Percentiles rank a stretch among this genome's conserved stretches.
These are phyloP conservation scores for Cataglyphis altisquamis DNA, from an alignment of 2,888 invertebrate genomes.

Conservation along the genomic window DNA sequence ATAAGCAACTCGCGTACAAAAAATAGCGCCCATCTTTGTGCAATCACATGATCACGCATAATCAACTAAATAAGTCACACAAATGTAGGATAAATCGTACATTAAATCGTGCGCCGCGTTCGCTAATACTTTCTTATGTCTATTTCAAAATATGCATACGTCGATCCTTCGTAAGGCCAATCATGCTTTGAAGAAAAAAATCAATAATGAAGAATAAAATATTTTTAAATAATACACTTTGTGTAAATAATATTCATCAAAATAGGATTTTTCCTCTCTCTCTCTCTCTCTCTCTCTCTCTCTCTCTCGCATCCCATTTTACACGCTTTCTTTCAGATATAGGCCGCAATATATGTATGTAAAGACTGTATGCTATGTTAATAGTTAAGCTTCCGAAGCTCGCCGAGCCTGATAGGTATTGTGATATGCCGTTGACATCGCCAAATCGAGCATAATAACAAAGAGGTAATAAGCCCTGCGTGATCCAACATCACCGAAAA, in stretches of 20 bases:
- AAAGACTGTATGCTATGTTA: constrained; percentile 34
- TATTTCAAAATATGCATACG: constrained; percentile 18
- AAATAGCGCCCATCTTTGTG: constrained; percentile 44
- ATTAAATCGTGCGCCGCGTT: constrained; percentile 21
- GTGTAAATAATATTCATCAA: constrained; percentile 1
- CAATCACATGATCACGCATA: constrained; percentile 47
- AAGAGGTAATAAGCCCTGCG: constrained; percentile 29
- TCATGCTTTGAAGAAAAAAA: neutral
- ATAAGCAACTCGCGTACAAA: constrained; percentile 43
- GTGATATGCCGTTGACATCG: constrained; percentile 8
- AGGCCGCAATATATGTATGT: constrained; percentile 33
- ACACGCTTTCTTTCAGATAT: constrained; percentile 9
- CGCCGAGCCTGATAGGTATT: neutral
- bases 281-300: neutral
- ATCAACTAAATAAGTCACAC: constrained; percentile 10
- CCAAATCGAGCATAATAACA: constrained; percentile 18
- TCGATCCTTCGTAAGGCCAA: constrained; percentile 21
- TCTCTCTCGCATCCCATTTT: constrained; percentile 12
- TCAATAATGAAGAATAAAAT: neutral
- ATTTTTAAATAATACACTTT: neutral
- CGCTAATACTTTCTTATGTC: constrained; percentile 25
- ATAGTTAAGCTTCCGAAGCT: constrained; percentile 8
- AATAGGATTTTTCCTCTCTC: neutral
- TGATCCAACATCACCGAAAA: constrained; percentile 17
- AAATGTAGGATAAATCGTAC: constrained; percentile 6